A percentile compares a stretch with the other conserved stretches of the same genome.
Conservation (phyloP, 2,797 vertebrate genomes). For the Sphenopsis melanotis region DNA sequence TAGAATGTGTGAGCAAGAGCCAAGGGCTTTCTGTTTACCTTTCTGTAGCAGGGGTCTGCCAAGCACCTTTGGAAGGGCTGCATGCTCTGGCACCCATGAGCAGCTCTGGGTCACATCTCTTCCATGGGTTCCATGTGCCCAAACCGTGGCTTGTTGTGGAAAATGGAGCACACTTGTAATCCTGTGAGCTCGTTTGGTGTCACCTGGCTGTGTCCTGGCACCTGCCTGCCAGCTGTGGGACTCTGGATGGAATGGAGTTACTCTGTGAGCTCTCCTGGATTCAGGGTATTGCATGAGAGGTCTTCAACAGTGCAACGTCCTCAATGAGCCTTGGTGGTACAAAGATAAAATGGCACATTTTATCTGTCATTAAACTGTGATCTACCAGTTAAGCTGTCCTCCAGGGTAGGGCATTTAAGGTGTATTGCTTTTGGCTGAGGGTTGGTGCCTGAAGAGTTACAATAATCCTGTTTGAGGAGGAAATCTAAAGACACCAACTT, state of each 20-base stretch:
- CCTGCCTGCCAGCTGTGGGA: not conserved
- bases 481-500: not conserved
- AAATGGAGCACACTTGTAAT: fast-evolving
- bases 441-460: not conserved
- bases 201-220: not conserved
- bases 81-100: not conserved
- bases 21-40: not conserved
- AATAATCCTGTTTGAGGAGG: not conserved
- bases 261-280: not conserved
- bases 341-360: not conserved
- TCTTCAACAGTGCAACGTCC: not conserved
- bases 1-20: not conserved
- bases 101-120: fast-evolving
- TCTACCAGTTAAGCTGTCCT: not conserved
- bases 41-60: not conserved
- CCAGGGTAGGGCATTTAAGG: not conserved
- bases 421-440: not conserved
- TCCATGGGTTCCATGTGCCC: fast-evolving
- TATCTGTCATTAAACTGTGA: not conserved
- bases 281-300: not conserved
- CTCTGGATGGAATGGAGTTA: not conserved
- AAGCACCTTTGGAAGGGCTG: not conserved
- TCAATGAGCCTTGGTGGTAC: not conserved
- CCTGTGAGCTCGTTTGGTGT: not conserved
- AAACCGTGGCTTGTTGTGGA: not conserved